Conservation (phyloP, 2,113 vertebrate species). For the Proteles cristata region DNA sequence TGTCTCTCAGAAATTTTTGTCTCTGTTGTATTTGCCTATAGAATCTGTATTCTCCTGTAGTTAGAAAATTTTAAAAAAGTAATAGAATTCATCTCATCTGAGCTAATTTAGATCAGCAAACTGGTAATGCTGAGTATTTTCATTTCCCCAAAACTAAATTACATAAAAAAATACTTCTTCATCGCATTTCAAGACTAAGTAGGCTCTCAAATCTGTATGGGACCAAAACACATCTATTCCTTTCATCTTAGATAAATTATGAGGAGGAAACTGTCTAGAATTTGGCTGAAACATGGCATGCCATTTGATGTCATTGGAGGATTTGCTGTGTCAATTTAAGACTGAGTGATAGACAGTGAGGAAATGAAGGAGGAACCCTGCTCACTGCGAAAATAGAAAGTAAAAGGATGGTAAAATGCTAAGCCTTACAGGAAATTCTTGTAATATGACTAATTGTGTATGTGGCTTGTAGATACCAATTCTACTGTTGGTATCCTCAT, state of each 20-base stretch:
- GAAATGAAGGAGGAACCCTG: not conserved
- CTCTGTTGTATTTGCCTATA: not conserved
- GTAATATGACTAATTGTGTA: not conserved
- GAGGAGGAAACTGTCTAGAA: not conserved
- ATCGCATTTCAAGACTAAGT: not conserved
- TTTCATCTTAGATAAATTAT: not conserved
- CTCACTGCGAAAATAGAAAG: not conserved
- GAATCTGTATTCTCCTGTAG: not conserved
- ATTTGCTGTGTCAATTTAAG: slow-evolving; percentile 6
- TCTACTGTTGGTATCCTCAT: not conserved
- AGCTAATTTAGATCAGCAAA: not conserved
- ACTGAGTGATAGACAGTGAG: not conserved
- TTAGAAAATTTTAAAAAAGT: not conserved
- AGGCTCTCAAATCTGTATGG: not conserved
- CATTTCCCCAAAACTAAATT: not conserved
- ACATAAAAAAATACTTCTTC: not conserved
- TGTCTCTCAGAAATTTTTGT: not conserved
- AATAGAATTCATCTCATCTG: not conserved
- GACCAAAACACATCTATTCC: not conserved
- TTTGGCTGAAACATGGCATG: not conserved
- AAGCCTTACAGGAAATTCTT: not conserved
- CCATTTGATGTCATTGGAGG: not conserved
- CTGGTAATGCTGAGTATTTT: not conserved
- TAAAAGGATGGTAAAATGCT: not conserved
- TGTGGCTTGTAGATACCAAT: not conserved